Base-by-base conservation (phyloP, 2,113 vertebrate species). In the Sebastes schlegelii region DNA sequence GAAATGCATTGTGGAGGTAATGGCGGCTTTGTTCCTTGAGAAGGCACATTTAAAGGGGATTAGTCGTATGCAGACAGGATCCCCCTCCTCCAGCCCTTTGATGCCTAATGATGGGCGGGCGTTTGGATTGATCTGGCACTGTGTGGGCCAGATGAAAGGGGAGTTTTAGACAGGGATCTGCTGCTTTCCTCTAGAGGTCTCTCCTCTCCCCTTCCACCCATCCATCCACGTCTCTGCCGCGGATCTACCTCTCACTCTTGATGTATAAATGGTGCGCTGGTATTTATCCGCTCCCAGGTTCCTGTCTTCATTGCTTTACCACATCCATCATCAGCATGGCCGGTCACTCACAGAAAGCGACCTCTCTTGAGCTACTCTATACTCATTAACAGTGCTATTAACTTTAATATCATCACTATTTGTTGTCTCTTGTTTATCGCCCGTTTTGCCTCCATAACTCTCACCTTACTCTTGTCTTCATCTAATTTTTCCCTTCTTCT, bases 81-180 rank as follows among this genome's bases (percentile, higher is more conserved):
- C 73, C 57, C 66, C 91, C 88, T 84, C 91, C 92, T 46, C 80
- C 89, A 68, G 13, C 9, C 72, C 93, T 94, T 94, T 94, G 94
- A 94, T 92, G 91, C 89, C 75, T 88, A 91, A 91, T 88, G 89
- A 93, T 92, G 90, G 92, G 92, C 88, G 84, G 89, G 85, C 57
- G 74, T 61, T 90, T 8, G 82, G 86, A 93, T 93, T 92, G 92
- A 94, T 92, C 83, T 88, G 86, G 86, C 89, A 87, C 92, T 85
- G 89, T 88, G 92, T 91, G 89, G 91, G 92, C 86, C 89, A 87
- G 89, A 91, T 93, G 90, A 94, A 94, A 93, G 88, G 68, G 42
- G 58, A 70, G 77, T 83, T 85, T 86, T 76, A 77, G 88, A 88
- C 89, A 70, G 67, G 85, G 89, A 89, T 91, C 90, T 82, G 74